These are phyloP conservation scores for Burhinus oedicnemus DNA, from an alignment of 2,113 vertebrate species.

Conservation along the genomic window DNA sequence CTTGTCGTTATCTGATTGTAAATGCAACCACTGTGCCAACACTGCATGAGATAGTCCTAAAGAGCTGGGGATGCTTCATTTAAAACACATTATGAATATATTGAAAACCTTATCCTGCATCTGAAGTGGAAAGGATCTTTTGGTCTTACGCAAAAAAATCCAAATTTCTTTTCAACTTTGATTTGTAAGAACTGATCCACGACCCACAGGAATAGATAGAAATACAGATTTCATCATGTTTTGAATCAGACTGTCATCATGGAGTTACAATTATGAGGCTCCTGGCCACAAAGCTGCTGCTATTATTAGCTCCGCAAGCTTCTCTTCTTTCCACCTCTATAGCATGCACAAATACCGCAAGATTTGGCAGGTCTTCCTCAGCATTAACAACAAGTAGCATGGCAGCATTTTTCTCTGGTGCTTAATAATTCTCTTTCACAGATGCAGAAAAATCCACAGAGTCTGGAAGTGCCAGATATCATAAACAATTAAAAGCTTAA, in stretches of 20 bases:
- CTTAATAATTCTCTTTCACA: constrained; percentile 42
- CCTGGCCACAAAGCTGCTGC: constrained; percentile 7
- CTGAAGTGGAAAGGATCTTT: neutral
- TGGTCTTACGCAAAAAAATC: neutral
- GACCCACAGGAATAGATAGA: neutral
- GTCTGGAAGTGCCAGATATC: constrained; percentile 12
- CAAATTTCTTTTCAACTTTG: neutral
- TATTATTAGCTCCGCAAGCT: neutral
- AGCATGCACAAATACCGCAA: constrained; percentile 3
- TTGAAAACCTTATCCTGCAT: neutral
- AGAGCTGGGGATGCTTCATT: neutral
- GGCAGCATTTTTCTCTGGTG: neutral
- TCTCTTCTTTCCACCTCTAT: neutral
- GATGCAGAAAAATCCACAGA: neutral
- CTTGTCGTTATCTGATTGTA: neutral
- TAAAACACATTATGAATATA: neutral
- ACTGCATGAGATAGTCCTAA: neutral
- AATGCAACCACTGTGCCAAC: neutral
- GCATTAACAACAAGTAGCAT: neutral
- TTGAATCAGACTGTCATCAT: neutral
- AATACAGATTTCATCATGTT: neutral
- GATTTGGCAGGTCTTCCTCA: constrained; percentile 34
- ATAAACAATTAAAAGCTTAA: constrained; percentile 57
- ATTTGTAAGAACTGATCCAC: constrained; percentile 1
- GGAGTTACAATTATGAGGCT: constrained; percentile 19